Percentiles rank a stretch among this genome's conserved stretches.
Evolutionary conservation across 2,888 invertebrate species (phyloP).

Genomic region (Drosophila subsilvestris): DNA sequence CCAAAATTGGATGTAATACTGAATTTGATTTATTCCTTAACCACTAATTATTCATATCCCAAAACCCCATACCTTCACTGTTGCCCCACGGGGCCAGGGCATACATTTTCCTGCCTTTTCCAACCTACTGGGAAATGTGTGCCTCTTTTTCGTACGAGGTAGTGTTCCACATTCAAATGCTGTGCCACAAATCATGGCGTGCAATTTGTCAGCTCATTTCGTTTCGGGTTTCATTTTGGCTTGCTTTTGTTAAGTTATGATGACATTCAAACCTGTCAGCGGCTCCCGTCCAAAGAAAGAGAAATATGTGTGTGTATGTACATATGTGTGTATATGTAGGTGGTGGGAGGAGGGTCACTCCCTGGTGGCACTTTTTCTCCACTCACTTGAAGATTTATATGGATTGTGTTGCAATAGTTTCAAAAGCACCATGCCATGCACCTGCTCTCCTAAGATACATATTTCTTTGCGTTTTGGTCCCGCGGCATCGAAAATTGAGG

Average conservation of each 20-base stretch:
- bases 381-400: slow-evolving; percentile 67
- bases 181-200: slow-evolving; percentile 53
- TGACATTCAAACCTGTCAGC: slow-evolving; percentile 75
- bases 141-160: slow-evolving; percentile 19
- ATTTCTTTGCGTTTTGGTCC: slow-evolving; percentile 19
- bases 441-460: slow-evolving; percentile 25
- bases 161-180: slow-evolving; percentile 56
- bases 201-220: slow-evolving; percentile 74
- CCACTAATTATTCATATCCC: not conserved
- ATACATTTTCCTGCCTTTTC: slow-evolving; percentile 19
- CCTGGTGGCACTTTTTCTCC: slow-evolving; percentile 38
- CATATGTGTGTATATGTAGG: not conserved
- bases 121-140: slow-evolving; percentile 31
- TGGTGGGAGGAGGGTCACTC: not conserved
- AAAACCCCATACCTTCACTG: not conserved
- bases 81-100: not conserved
- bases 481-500: slow-evolving; percentile 53
- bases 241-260: slow-evolving; percentile 64
- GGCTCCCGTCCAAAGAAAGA: slow-evolving; percentile 18
- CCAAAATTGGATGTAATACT: not conserved
- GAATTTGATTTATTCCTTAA: not conserved
- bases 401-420: slow-evolving; percentile 64
- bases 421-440: slow-evolving; percentile 23
- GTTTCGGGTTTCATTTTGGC: slow-evolving; percentile 45
- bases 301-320: slow-evolving; percentile 1